Evolutionary conservation across 2,113 vertebrate species (phyloP).

Genomic region (Hirundichthys speculiger): DNA sequence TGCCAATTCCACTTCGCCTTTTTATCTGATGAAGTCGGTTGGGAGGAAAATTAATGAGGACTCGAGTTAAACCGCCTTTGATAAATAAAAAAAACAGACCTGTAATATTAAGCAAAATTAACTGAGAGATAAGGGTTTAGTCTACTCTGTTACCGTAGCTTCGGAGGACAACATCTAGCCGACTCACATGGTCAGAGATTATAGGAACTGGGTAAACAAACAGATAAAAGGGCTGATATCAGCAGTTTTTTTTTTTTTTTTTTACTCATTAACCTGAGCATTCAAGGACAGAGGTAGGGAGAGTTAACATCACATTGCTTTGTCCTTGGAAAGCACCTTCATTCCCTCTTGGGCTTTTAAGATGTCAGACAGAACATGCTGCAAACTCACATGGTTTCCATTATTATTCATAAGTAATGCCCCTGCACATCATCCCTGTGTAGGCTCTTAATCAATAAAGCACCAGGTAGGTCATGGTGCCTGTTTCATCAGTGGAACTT

Average conservation of each 20-base stretch:
- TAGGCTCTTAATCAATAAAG: too few relatives aligned
- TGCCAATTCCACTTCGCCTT: constrained; percentile 24
- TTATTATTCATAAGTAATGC: constrained; percentile 30
- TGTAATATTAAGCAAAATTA: constrained; percentile 3
- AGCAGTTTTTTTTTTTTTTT: too few relatives aligned
- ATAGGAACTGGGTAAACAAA: constrained; percentile 11
- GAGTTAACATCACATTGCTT: constrained; percentile 17
- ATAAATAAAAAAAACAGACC: neutral
- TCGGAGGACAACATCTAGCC: constrained; percentile 2
- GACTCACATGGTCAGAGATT: neutral
- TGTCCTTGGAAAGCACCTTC: constrained; percentile 48
- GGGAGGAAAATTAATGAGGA: constrained; percentile 27
- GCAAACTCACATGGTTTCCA: constrained; percentile 38
- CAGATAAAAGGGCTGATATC: constrained; percentile 33
- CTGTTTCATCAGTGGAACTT: too few relatives aligned
- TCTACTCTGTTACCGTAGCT: neutral
- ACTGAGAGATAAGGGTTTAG: neutral
- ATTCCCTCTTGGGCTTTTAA: constrained; percentile 24
- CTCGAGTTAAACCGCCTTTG: constrained; percentile 7
- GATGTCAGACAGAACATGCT: constrained; percentile 15
- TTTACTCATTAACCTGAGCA: constrained; percentile 36
- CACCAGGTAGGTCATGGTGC: neutral
- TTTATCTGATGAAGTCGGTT: constrained; percentile 29
- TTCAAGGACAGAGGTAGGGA: constrained; percentile 31
- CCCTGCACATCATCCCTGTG: constrained; percentile 5